Base-by-base conservation (phyloP, 2,113 vertebrate species). In the Lynx canadensis region DNA sequence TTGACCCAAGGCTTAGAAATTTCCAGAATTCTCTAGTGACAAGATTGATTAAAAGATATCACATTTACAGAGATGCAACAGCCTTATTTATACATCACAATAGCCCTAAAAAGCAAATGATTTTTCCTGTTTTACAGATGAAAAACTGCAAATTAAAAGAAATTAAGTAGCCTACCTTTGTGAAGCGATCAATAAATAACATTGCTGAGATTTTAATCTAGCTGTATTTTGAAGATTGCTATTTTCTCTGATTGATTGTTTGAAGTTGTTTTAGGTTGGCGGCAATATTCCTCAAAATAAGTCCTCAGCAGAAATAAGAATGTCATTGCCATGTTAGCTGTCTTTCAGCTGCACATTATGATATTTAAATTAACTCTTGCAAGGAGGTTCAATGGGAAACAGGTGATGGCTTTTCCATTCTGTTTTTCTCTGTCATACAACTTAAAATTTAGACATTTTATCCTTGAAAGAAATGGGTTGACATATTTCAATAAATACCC, bases 371-470 rank as follows among this genome's bases (percentile, higher is more conserved):
- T 5, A 76, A 21, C 29, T 91, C 50, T 38, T 55, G 25, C 3
- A 52, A 95, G 1, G 48, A 97, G 96, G 63, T 18, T 96, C 31
- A 10, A 33, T 60, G 41, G 81, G n/a, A 90, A 92, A 65, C 11
- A 50, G 1, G 29, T 57, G 3, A 55, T 27, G 10, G 5, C 10
- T 66, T 85, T 93, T 95, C 7, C 5, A 69, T 45, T 31, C 27
- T 91, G 71, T 16, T 63, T 68, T 78, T 15, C 4, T 4, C 1
- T 92, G 88, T 93, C 86, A 90, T 78, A 52, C 8, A 86, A 71
- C 13, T 79, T 74, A 6, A 29, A 19, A 97, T 76, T 69, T 95
- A 79, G 97, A 68, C 91, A 1, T 92, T 80, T 89, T 90, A 80
- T 36, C 19, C 14, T 38, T 97, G 63, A 89, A 7, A 12, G 10